Evolutionary conservation across 1,140 invertebrate genomes (phyloP), one percentile per base, ranked within the genome.

Genomic region (Meloidogyne floridensis): DNA sequence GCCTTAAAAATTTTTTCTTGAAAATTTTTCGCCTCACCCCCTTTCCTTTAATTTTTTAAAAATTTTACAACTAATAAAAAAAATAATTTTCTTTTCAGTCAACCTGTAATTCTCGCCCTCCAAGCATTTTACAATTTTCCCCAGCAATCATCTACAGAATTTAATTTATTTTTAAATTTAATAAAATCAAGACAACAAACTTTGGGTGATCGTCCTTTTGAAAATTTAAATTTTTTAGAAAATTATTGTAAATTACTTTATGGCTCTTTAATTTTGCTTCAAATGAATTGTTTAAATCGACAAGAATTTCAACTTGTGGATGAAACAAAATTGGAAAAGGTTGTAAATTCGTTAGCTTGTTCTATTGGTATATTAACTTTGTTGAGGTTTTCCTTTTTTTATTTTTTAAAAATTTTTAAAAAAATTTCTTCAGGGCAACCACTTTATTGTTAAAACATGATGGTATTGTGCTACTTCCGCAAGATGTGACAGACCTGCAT

Each of bases 181-280:
- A 82, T 86, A 13, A 70, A 54, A 20, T 82, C 86, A 9, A 59
- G 85, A 51, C 86, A 86, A 74, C 72, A 83, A 77, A 86, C 85
- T 18, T 79, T 86, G 32, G 85, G 85, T 51, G 84, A 86, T 82
- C 86, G 85, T 8, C 86, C 85, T 8, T 86, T 87, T 70, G 75
- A 75, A 13, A 32, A 72, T 42, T 42, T 86, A 4, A 43, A 69
- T 7, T 70, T 75, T 7, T 59, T 86, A 53, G 85, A 86, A 74
- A 65, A 77, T n/a, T 72, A 87, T 74, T 70, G 54, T 0, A 53
- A 65, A 51, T 7, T 18, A 20, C 15, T 86, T 43, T 43, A 85
- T 76, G 86, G 86, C 59, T 70, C 76, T n/a, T 20, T 86, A 20
- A 86, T 87, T n/a, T 43, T 70, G 32, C 53, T 87, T 2, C 47